Evolutionary conservation across 2,888 invertebrate genomes (phyloP), one percentile per base, ranked within the genome.

Genomic region (Prosopocoilus inquinatus): DNA sequence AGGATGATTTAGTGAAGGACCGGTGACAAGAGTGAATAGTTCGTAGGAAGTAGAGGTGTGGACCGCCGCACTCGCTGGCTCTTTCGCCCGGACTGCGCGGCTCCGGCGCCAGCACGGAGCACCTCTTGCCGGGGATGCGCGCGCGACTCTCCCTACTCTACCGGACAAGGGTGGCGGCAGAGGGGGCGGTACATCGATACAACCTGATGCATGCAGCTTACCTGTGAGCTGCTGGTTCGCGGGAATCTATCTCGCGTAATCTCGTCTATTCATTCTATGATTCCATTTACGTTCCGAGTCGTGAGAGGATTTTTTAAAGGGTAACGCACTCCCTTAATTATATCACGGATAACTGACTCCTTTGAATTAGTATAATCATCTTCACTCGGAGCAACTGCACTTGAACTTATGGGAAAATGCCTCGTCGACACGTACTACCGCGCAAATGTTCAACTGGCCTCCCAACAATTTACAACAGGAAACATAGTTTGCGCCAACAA

Each of bases 41-140:
- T 72, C 72, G 73, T 74, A 74, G 71, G 72, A 72, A 72, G 71
- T 73, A 70, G 71, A 75, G 71, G 70, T 68, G 70, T 71, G 71
- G 83, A 83, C 69, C 83, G 76, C 84, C 83, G 84, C 73, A 84
- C 81, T 80, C 79, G 75, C 63, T 80, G 80, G 73, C 79, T 82
- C 64, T 79, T 80, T 66, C 82, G 78, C 73, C 83, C 75, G 81
- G 80, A 65, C 82, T 78, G 63, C 81, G 77, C 62, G 78, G 76
- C 59, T 76, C 75, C 65, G 80, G 80, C 62, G 79, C 75, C 44
- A 71, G 68, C 13, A 73, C 76, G 63, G 60, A 58, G 56, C 62
- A 55, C 59, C 64, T 28, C 20, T 62, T 61, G 13, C 74, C 64
- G 53, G 60, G 58, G 62, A 48, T 57, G 62, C 63, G 65, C 59